Percentiles rank a stretch among this genome's conserved stretches.
Conservation (phyloP, 1,140 invertebrate species). For the Reticulitermes speratus region DNA sequence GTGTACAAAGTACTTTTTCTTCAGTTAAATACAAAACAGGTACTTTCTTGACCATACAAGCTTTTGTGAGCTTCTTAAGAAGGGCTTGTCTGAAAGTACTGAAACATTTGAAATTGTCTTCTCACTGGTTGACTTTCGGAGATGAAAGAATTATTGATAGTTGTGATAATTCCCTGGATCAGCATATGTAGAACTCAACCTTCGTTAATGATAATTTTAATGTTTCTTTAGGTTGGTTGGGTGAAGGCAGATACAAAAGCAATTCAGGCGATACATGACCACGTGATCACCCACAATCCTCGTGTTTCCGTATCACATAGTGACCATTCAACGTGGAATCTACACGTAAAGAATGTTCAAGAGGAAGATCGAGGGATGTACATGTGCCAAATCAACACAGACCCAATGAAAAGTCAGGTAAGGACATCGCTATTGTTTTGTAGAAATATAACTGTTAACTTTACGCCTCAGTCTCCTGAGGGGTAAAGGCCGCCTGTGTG, state of each 20-base stretch:
- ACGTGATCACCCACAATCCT: constrained; percentile 85
- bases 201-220: neutral
- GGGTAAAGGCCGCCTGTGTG: neutral
- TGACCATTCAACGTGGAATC: constrained; percentile 77
- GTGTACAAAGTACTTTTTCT: too few relatives aligned
- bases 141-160: too few relatives aligned
- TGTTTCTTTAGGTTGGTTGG: constrained; percentile 74
- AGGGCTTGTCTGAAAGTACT: too few relatives aligned
- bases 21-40: too few relatives aligned
- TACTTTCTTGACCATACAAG: too few relatives aligned
- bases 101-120: too few relatives aligned
- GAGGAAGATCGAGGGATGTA: constrained; percentile 79
- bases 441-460: neutral
- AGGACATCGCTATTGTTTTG: constrained; percentile 37
- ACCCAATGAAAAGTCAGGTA: constrained; percentile 83
- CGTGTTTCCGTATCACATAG: constrained; percentile 75
- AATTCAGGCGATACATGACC: constrained; percentile 84
- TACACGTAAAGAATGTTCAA: constrained; percentile 78
- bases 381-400: constrained; percentile 82
- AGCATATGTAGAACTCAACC: neutral
- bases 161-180: too few relatives aligned
- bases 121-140: too few relatives aligned
- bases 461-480: neutral
- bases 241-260: constrained; percentile 84
- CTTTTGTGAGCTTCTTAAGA: too few relatives aligned